Evolutionary conservation across 1,140 invertebrate genomes (phyloP).

Genomic region (Habropoda laboriosa): DNA sequence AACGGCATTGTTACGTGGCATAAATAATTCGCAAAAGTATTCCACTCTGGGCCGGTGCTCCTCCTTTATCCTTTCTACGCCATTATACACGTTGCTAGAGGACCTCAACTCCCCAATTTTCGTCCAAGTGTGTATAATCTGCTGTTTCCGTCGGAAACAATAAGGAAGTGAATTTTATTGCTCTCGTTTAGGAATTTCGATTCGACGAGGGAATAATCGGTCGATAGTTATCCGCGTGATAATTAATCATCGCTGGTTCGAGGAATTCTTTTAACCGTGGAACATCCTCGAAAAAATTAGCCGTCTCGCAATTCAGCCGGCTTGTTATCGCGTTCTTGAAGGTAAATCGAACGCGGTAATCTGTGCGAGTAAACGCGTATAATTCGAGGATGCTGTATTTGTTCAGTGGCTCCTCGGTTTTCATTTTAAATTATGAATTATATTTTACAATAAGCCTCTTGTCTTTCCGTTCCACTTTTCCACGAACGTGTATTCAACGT

Average conservation of each 20-base stretch:
- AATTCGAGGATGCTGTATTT: background rate
- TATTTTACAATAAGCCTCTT: slow-evolving; percentile 28
- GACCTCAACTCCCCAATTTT: background rate
- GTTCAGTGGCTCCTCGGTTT: background rate
- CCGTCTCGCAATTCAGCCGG: background rate
- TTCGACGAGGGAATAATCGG: too few species aligned
- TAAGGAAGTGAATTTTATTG: too few species aligned
- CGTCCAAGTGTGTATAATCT: too few species aligned
- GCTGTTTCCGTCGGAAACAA: too few species aligned
- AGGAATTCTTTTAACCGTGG: background rate
- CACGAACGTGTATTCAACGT: background rate
- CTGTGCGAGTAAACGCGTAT: background rate
- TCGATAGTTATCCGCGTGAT: too few species aligned
- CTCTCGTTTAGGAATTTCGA: too few species aligned
- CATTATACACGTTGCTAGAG: background rate
- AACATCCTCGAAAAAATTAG: background rate
- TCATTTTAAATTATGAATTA: slow-evolving; percentile 22
- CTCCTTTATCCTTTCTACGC: background rate
- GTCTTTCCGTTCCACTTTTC: slow-evolving; percentile 1
- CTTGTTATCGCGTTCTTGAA: slow-evolving; percentile 3
- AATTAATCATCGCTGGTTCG: background rate
- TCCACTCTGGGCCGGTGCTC: too few species aligned
- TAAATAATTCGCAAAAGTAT: slow-evolving; percentile 6
- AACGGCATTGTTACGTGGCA: slow-evolving; percentile 7
- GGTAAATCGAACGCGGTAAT: slow-evolving; percentile 4